These are phyloP conservation scores for Epinotia brunnichana DNA, from an alignment of 2,888 invertebrate species.

Conservation along the genomic window DNA sequence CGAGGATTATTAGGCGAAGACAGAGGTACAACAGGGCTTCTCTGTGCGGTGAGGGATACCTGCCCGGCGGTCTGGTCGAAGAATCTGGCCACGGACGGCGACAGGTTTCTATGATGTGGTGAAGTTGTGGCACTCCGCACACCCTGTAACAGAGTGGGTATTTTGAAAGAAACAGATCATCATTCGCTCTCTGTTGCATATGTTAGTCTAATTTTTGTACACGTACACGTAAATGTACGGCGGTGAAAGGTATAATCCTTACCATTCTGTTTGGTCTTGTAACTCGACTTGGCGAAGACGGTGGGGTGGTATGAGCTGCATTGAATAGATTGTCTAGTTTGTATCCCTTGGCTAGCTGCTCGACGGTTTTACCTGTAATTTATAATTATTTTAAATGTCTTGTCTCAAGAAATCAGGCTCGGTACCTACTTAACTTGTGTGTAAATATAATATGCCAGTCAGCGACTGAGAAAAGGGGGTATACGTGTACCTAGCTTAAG, in stretches of 20 bases:
- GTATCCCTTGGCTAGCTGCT: constrained; percentile 72
- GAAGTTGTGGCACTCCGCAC: constrained; percentile 51
- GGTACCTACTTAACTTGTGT: no score
- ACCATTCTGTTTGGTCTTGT: constrained; percentile 57
- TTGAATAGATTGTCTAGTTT: constrained; percentile 66
- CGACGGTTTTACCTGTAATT: constrained; percentile 73
- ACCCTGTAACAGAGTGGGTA: constrained; percentile 52
- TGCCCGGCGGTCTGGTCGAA: constrained; percentile 72
- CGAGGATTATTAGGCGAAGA: constrained; percentile 51
- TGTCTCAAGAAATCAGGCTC: no score
- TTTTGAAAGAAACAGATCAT: no score
- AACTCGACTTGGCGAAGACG: constrained; percentile 55
- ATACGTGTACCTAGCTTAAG: no score
- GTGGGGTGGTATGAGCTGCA: constrained; percentile 48
- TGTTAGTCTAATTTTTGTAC: no score
- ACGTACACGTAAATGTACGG: no score
- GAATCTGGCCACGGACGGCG: constrained; percentile 77
- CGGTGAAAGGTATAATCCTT: constrained; percentile 32
- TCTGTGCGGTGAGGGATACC: constrained; percentile 65
- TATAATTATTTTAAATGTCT: background rate
- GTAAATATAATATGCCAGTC: no score
- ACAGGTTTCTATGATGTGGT: constrained; percentile 62
- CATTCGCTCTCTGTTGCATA: no score
- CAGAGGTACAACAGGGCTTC: constrained; percentile 48
- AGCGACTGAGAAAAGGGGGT: no score